A percentile compares a stretch with the other conserved stretches of the same genome.
phyloP scores from a whole-genome alignment of 2,113 vertebrate species.

The Bos javanicus region DNA sequence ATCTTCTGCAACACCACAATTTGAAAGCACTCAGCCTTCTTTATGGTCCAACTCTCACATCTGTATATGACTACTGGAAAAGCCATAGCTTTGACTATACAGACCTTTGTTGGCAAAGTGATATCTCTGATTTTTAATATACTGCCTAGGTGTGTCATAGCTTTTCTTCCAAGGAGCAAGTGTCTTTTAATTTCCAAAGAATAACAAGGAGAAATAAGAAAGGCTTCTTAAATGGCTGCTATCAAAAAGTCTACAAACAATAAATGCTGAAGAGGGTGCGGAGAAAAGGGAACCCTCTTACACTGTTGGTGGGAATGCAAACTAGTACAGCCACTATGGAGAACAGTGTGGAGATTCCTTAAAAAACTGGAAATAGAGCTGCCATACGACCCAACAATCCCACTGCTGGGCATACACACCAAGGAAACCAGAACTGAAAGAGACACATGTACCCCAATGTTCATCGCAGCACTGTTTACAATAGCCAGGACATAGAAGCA shows the following conservation, averaged over 20 bases:
- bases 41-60: not conserved
- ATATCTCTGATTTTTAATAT: not conserved
- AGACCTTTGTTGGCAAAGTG: not conserved
- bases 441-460: not conserved
- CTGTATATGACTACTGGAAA: not conserved
- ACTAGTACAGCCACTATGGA: not conserved
- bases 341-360: not conserved
- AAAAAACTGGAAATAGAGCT: not conserved
- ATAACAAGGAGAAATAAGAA: not conserved
- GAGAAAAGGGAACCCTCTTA: not conserved
- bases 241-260: not conserved
- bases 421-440: not conserved
- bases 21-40: not conserved
- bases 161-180: not conserved
- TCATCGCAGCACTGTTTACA: not conserved
- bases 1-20: not conserved
- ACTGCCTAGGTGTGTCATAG: not conserved
- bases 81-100: not conserved
- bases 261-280: not conserved
- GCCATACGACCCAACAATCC: not conserved
- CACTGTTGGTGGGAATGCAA: not conserved
- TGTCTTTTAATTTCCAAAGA: not conserved
- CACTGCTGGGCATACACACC: not conserved
- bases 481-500: not conserved
- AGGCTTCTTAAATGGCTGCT: not conserved